Base-by-base conservation (phyloP, 2,888 invertebrate species). In the Eristalinus sepulchralis region DNA sequence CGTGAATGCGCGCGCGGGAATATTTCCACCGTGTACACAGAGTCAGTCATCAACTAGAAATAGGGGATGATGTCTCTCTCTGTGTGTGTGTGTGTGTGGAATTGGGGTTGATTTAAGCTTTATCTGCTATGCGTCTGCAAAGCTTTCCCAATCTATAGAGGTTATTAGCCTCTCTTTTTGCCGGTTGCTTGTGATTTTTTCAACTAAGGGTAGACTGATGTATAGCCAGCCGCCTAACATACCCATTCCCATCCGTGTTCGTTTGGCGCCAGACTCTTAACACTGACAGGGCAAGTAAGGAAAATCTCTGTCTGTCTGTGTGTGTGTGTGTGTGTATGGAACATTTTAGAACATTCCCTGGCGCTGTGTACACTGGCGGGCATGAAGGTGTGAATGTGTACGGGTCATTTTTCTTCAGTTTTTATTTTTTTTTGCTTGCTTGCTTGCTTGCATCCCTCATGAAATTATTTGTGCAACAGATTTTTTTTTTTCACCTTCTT, bases 131-230 rank as follows among this genome's bases (percentile, higher is more conserved):
- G 72, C 67, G 63, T 73, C 72, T 83, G 63, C 17, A 34, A 59
- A 73, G 27, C 78, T 78, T 78, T 59, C n/a, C n/a, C 34, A 47
- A 59, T 64, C 34, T 53, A 68, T 22, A 73, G 63, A 83, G 83
- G 78, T 78, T 83, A 83, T 78, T 83, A 83, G 83, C 83, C 83
- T 78, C 73, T 63, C 67, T 68, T 73, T 81, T 78, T 70, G 78
- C 83, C 83, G 83, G 83, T 71, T 77, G 17, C 55, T 73, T 72
- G 39, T n/a, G n/a, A n/a, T 53, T 68, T 68, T 68, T 68, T 20
- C 33, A 36, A 64, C 17, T 9, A 9, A 0, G 13, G 39, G 6
- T 1, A 72, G 39, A 27, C 24, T 31, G 53, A 53, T 57, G 47
- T 17, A 17, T 47, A 6, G n/a, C 17, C 5, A n/a, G n/a, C n/a